Base-by-base conservation (phyloP, 2,113 vertebrate species). In the Scophthalmus maximus region DNA sequence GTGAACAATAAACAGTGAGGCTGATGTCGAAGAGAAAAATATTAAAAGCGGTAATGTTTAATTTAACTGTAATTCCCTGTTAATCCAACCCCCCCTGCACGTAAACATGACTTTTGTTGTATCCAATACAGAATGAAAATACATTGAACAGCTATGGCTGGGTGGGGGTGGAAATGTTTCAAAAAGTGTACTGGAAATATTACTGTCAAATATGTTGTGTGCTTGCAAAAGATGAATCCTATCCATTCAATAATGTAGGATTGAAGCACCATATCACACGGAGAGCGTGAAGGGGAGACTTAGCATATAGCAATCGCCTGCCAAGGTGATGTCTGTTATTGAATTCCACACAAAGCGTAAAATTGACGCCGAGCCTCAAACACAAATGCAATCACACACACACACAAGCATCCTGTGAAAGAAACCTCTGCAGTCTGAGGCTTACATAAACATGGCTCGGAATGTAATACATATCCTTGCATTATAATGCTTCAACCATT, bases 271-370 rank as follows among this genome's bases (percentile, higher is more conserved):
- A 44, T 42, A 42, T 71, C 58, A 47, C 30, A 63, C 9, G 8
- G 22, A 50, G 25, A 46, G 15, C 58, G 59, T 59, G 26, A 68
- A 38, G 44, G 38, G 67, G 10, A 64, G 38, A 12, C 32, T 34
- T 6, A 50, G 46, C 44, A 29, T 32, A 60, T 38, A 55, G 55
- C 29, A 65, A 32, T 70, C 47, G 12, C 42, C 57, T 68, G 55
- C 52, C 67, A 78, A 72, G 58, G 66, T 76, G 50, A 76, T 42
- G 65, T 61, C 38, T 69, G 40, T 68, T 73, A 79, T 29, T 81
- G 64, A 79, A 66, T 63, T 57, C 34, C 27, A 26, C 22, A 47
- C 14, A 60, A 49, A 78, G 44, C 55, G 0, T 62, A 61, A 72
- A 61, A 78, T 66, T 51, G 36, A 66, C 60, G 59, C n/a, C 3